phyloP scores from a whole-genome alignment of 1,140 invertebrate genomes.

The Hyposmocoma kahamanoa region DNA sequence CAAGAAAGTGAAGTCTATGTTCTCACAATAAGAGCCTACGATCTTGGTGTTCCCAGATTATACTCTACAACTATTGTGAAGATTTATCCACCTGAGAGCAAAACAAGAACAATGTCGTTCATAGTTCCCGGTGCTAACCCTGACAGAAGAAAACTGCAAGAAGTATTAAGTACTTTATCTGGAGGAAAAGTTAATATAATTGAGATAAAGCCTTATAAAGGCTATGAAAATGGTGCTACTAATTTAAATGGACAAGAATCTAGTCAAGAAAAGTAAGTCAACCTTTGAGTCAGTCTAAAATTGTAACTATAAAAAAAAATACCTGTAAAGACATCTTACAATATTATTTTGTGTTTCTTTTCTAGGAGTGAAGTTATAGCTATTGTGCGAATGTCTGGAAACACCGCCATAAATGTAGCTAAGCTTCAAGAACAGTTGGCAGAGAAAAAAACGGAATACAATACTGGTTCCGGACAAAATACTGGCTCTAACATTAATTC shows the following conservation, averaged over 20 bases:
- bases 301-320: not conserved
- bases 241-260: slow-evolving; percentile 60
- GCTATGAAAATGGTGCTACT: slow-evolving; percentile 61
- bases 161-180: slow-evolving; percentile 83
- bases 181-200: slow-evolving; percentile 84
- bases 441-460: slow-evolving; percentile 69
- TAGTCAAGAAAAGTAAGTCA: slow-evolving; percentile 67
- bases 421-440: slow-evolving; percentile 77
- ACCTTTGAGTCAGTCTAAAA: not conserved
- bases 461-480: slow-evolving; percentile 5
- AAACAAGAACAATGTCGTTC: slow-evolving; percentile 83
- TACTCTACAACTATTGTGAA: slow-evolving; percentile 79
- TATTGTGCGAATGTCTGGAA: slow-evolving; percentile 80
- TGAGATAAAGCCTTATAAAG: slow-evolving; percentile 80
- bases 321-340: not conserved
- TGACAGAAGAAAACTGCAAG: slow-evolving; percentile 80
- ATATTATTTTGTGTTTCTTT: slow-evolving; percentile 15
- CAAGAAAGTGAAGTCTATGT: slow-evolving; percentile 75
- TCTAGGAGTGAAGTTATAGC: slow-evolving; percentile 85
- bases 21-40: slow-evolving; percentile 83
- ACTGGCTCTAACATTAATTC: slow-evolving; percentile 20
- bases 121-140: slow-evolving; percentile 83
- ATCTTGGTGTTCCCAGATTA: slow-evolving; percentile 84
- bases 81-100: slow-evolving; percentile 79
- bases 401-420: slow-evolving; percentile 79